Base-by-base conservation (phyloP, 2,888 invertebrate genomes). In the Phyllotreta striolata region DNA sequence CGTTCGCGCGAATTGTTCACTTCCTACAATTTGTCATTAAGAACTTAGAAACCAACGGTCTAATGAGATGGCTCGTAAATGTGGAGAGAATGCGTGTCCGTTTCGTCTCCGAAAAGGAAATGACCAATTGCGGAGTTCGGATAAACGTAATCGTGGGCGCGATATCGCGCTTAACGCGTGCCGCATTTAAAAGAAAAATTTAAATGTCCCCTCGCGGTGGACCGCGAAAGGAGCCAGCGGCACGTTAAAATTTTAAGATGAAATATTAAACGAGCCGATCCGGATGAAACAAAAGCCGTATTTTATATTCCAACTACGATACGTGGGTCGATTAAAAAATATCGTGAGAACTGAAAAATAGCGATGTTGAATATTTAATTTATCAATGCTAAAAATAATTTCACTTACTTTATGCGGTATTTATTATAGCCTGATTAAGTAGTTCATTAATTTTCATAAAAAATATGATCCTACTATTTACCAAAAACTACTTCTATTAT, bases 121-220 rank as follows among this genome's bases (percentile, higher is more conserved):
- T 72, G 70, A 69, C 71, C 72, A 72, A 72, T 72, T 71, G 68
- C 64, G 59, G 64, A 54, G 49, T 49, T 65, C 24, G 24, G 24
- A 24, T 24, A 24, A 24, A 24, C 24, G 24, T 24, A 24, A 24
- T 1, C 58, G 66, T 65, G 72, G 70, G 68, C 70, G 72, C 62
- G 67, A 69, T 61, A 66, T 66, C 47, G 54, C 46, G 47, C 12
- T 24, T 38, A 44, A 66, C 69, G 67, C 69, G 70, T 71, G 70
- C 67, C 63, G 40, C 55, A 46, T 47, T 56, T 24, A 24, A 24
- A 43, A 54, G 51, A 9, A 51, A 58, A 12, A 58, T 58, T 51
- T 58, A 41, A 58, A 58, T 34, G 40, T 13, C 35, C 24, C 24
- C n/a, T n/a, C 24, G 24, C 24, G 24, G 9, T 13, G 41, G 49